A percentile compares a stretch with the other conserved stretches of the same genome.
Evolutionary conservation across 2,888 invertebrate genomes (phyloP).

Genomic region (Drosophila pegasa): DNA sequence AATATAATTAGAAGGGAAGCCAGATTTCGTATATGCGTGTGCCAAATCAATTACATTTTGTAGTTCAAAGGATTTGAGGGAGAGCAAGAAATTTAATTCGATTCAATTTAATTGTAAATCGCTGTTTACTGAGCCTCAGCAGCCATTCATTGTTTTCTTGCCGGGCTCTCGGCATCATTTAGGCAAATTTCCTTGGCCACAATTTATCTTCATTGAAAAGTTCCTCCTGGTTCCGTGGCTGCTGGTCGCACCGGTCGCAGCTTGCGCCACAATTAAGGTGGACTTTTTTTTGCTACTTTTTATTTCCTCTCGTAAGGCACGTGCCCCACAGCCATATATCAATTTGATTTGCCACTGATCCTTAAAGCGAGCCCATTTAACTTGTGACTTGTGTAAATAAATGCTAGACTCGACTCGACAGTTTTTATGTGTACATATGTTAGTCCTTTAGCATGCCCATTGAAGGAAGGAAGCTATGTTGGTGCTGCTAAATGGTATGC

Average conservation of each 20-base stretch:
- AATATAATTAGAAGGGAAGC: neutral
- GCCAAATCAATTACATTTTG: constrained; percentile 40
- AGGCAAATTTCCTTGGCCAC: constrained; percentile 35
- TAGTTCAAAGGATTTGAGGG: constrained; percentile 17
- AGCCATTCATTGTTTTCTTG: constrained; percentile 31
- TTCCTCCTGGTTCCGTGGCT: constrained; percentile 3
- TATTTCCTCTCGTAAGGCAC: constrained; percentile 16
- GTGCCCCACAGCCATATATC: constrained; percentile 46
- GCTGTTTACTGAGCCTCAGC: constrained; percentile 17
- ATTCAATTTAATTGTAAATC: constrained; percentile 44
- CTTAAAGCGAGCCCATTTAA: constrained; percentile 46
- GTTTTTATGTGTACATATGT: neutral
- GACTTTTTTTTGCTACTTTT: constrained; percentile 12
- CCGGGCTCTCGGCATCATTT: constrained; percentile 21
- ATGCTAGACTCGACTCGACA: neutral
- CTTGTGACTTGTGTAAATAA: constrained; percentile 22
- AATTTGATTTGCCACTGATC: constrained; percentile 55
- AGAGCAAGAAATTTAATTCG: constrained; percentile 30
- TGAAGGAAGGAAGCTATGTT: neutral
- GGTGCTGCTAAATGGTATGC: too few species aligned
- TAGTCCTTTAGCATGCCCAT: neutral
- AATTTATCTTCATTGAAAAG: constrained; percentile 65
- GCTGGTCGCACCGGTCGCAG: neutral
- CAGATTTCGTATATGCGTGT: too few species aligned
- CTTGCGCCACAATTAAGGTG: constrained; percentile 53